These are phyloP conservation scores for Chaenocephalus aceratus DNA, from an alignment of 2,113 vertebrate species.

Conservation along the genomic window DNA sequence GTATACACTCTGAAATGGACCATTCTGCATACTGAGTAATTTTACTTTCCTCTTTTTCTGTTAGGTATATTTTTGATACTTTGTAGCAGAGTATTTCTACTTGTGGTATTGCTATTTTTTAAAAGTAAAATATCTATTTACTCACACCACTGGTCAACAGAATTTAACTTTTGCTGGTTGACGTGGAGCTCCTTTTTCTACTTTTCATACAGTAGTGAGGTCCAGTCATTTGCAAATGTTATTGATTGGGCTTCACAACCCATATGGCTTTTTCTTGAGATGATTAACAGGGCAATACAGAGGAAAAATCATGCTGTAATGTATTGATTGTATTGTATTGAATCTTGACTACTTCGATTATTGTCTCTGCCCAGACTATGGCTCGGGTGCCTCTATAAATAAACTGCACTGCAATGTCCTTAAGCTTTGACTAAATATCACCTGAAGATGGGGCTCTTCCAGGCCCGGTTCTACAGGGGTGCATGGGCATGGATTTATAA, in stretches of 20 bases:
- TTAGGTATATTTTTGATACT: background rate
- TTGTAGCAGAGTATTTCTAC: background rate
- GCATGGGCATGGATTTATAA: too few relatives aligned
- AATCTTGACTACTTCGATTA: background rate
- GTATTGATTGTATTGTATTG: background rate
- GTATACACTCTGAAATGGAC: too few relatives aligned
- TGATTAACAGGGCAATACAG: background rate
- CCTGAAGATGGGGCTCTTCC: slow-evolving; percentile 49
- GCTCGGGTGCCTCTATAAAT: background rate
- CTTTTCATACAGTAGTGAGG: background rate
- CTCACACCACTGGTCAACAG: background rate
- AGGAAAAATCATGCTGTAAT: background rate
- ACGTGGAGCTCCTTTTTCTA: background rate
- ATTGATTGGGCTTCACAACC: background rate
- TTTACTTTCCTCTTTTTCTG: too few relatives aligned
- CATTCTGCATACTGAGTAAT: too few relatives aligned
- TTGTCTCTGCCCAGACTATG: background rate
- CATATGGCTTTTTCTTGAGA: background rate
- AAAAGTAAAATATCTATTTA: too few relatives aligned
- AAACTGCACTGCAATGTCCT: background rate
- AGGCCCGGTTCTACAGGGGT: too few relatives aligned
- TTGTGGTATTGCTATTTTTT: too few relatives aligned
- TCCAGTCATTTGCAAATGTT: background rate
- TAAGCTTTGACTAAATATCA: background rate
- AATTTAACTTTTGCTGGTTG: background rate